phyloP scores from a whole-genome alignment of 2,888 invertebrate species.

The Cataglyphis cursor region DNA sequence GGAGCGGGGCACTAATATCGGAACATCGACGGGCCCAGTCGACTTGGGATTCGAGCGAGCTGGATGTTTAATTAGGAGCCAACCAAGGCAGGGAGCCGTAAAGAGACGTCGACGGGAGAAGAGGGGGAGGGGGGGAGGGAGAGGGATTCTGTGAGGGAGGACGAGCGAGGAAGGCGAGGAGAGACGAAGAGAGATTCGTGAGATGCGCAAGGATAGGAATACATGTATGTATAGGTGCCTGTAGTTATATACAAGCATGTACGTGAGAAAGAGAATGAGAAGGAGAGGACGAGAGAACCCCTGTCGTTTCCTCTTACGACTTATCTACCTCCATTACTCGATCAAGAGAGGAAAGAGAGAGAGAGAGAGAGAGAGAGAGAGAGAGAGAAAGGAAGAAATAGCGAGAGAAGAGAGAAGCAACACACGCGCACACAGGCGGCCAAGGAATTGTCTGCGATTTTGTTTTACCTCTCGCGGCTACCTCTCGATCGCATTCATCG shows the following conservation, averaged over 20 bases:
- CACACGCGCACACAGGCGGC: conserved; percentile 66
- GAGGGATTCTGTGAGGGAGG: conserved; percentile 35
- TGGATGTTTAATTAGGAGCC: conserved; percentile 87
- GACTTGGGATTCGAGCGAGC: conserved; percentile 83
- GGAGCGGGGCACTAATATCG: conserved; percentile 84
- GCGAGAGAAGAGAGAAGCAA: conserved; percentile 72
- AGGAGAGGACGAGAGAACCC: conserved; percentile 32
- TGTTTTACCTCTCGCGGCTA: conserved; percentile 82
- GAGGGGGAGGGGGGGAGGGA: conserved; percentile 1
- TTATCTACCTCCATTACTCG: conserved; percentile 84
- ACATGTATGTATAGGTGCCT: conserved; percentile 49
- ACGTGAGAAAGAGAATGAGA: conserved; percentile 39
- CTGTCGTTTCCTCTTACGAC: conserved; percentile 75
- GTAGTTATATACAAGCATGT: conserved; percentile 37
- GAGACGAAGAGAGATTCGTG: conserved; percentile 64
- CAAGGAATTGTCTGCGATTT: conserved; percentile 85
- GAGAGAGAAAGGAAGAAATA: conserved; percentile 44
- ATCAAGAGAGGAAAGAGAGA: conserved; percentile 72
- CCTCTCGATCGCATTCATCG: conserved; percentile 85
- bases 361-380: conserved; percentile 28
- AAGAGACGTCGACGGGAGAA: conserved; percentile 58
- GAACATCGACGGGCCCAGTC: conserved; percentile 85
- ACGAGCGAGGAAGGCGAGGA: conserved; percentile 49
- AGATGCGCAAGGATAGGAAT: conserved; percentile 75
- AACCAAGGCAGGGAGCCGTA: conserved; percentile 77